A percentile compares a stretch with the other conserved stretches of the same genome.
Conservation (phyloP, 92 coral and sea anemone species). For the Diadumene lineata region DNA sequence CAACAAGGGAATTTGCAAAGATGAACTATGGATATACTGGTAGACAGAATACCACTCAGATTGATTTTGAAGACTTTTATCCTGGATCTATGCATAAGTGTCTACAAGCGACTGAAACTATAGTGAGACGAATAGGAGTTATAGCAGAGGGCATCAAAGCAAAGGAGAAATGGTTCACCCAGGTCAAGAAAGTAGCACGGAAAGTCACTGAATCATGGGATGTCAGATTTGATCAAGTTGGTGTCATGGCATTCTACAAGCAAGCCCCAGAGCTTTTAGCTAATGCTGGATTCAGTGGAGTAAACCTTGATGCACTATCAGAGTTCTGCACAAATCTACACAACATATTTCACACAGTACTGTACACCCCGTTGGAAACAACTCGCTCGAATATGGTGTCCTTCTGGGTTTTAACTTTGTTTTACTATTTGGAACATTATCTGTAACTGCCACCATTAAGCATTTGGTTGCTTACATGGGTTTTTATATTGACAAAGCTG, state of each 20-base stretch:
- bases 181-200: slow-evolving; percentile 36
- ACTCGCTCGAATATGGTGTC: slow-evolving; percentile 32
- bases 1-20: slow-evolving; percentile 40
- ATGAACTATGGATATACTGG: slow-evolving; percentile 42
- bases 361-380: slow-evolving; percentile 35
- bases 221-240: slow-evolving; percentile 46
- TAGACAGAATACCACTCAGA: slow-evolving; percentile 27
- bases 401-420: slow-evolving; percentile 50
- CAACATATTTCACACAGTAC: slow-evolving; percentile 22
- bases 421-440: slow-evolving; percentile 32
- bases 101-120: slow-evolving; percentile 41
- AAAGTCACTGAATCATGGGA: slow-evolving; percentile 16
- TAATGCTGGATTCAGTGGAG: slow-evolving; percentile 40
- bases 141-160: slow-evolving; percentile 22
- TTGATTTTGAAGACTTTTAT: slow-evolving; percentile 24
- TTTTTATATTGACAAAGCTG: slow-evolving; percentile 40
- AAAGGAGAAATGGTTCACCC: slow-evolving; percentile 37
- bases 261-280: slow-evolving; percentile 26
- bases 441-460: slow-evolving; percentile 52
- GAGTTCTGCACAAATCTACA: slow-evolving; percentile 31
- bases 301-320: slow-evolving; percentile 11
- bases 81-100: slow-evolving; percentile 53
- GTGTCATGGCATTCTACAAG: slow-evolving; percentile 18
- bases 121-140: slow-evolving; percentile 40
- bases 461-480: slow-evolving; percentile 26